Evolutionary conservation across 1,140 invertebrate species (phyloP).

Genomic region (Dendroctonus ponderosae): DNA sequence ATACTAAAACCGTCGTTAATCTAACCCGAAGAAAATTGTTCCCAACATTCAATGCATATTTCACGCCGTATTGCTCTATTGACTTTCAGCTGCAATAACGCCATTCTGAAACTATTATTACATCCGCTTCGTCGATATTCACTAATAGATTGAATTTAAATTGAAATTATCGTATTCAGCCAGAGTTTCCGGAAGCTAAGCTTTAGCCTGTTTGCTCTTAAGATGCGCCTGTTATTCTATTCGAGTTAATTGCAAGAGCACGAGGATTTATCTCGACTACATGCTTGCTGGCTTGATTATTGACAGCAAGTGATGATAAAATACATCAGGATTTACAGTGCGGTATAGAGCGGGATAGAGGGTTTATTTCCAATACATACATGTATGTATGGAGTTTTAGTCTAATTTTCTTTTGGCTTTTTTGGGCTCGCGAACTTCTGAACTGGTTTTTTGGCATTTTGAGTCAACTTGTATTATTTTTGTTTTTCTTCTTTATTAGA

Average conservation of each 20-base stretch:
- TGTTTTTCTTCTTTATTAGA: too few relatives aligned
- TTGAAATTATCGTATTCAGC: constrained; percentile 15
- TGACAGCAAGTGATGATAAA: too few relatives aligned
- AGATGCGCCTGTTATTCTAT: constrained; percentile 7
- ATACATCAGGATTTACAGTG: too few relatives aligned
- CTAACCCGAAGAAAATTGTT: background rate
- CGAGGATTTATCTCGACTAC: constrained; percentile 2
- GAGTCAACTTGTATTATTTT: too few relatives aligned
- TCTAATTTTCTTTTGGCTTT: too few relatives aligned
- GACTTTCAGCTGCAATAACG: background rate
- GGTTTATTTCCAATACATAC: too few relatives aligned
- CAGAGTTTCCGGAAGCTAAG: constrained; percentile 8
- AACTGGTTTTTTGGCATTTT: too few relatives aligned
- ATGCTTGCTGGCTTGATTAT: background rate
- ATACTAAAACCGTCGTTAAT: background rate
- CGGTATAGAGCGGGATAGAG: too few relatives aligned
- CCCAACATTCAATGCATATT: constrained; percentile 10
- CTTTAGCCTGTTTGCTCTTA: background rate
- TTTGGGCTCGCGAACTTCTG: too few relatives aligned
- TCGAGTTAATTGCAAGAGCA: constrained; percentile 5
- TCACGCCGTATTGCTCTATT: background rate
- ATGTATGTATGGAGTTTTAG: too few relatives aligned
- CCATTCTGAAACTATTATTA: constrained; percentile 1
- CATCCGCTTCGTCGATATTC: constrained; percentile 6
- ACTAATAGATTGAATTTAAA: constrained; percentile 17